Evolutionary conservation across 2,888 invertebrate species (phyloP), one percentile per base, ranked within the genome.

Genomic region (Heliconius erato): DNA sequence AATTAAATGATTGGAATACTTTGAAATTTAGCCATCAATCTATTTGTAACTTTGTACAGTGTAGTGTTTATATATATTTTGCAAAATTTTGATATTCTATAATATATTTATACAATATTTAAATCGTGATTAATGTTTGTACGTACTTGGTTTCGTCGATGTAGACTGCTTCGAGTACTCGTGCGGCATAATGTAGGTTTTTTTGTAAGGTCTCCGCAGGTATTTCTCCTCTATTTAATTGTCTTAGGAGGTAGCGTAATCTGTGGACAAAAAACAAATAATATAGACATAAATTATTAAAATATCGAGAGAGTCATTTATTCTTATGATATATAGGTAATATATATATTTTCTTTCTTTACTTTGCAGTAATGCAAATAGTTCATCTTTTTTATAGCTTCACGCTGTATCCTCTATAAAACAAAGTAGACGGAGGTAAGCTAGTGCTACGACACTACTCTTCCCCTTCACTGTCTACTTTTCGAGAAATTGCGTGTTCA

Each of bases 131-230:
- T 16, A 74, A 19, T 79, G 84, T 63, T 49, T 49, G 68, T 93
- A 97, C 98, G 96, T 97, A 98, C 99, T 98, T 98, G 93, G 98
- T 98, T 94, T 99, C 99, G 93, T 99, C 99, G 92, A 98, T 98
- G 96, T 98, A 99, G 87, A 98, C 98, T 23, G 98, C 98, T 96
- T 99, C 99, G 86, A 99, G 97, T 74, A 99, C 99, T 91, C 98
- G 97, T 28, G 98, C 98, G 80, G 99, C 99, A 94, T 99, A 99
- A 90, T 98, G 98, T 87, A 99, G 96, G 96, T 99, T 99, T 94
- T 98, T 98, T 96, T 98, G 98, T 89, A 99, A 96, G 87, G 98
- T 97, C 93, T 98, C 98, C 88, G 98, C 97, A 59, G 98, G 97
- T 90, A 99, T 97, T 96, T 98, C 98, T 91, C 98, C 99, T 92